These are phyloP conservation scores for Priocnemis perturbator DNA, from an alignment of 2,888 invertebrate genomes.

Conservation along the genomic window DNA sequence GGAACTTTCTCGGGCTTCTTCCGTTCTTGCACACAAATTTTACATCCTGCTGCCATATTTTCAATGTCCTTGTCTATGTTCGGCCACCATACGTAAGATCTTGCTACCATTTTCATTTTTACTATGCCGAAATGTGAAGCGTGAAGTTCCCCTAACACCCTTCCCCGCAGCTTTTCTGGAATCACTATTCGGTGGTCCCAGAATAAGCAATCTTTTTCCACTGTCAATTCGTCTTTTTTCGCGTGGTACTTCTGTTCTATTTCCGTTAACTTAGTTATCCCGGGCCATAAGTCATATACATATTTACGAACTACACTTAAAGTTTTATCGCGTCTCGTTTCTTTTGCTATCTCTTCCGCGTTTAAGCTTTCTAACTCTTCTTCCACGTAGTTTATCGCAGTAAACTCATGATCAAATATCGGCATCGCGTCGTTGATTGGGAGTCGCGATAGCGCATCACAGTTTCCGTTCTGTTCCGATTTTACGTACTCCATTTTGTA, in stretches of 20 bases:
- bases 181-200: too few species aligned
- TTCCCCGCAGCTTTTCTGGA: neutral
- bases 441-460: too few species aligned
- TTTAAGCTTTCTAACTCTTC: constrained; percentile 17
- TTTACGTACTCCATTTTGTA: too few species aligned
- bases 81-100: constrained; percentile 48
- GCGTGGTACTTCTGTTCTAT: constrained; percentile 6
- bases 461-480: too few species aligned
- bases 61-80: constrained; percentile 13
- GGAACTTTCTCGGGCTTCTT: constrained; percentile 22
- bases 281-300: constrained; percentile 29
- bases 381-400: constrained; percentile 31
- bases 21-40: constrained; percentile 29
- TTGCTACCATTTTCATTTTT: constrained; percentile 46
- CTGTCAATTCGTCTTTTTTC: constrained; percentile 26
- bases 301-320: constrained; percentile 29
- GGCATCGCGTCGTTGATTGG: neutral
- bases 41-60: constrained; percentile 24
- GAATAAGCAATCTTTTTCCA: constrained; percentile 33
- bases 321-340: constrained; percentile 29
- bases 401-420: constrained; percentile 16
- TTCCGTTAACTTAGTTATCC: neutral
- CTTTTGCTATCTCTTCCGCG: constrained; percentile 21
- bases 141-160: constrained; percentile 30
- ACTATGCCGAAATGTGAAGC: constrained; percentile 45